These are phyloP conservation scores for Gallirallus australis DNA, from an alignment of 2,797 vertebrate genomes.

Conservation along the genomic window DNA sequence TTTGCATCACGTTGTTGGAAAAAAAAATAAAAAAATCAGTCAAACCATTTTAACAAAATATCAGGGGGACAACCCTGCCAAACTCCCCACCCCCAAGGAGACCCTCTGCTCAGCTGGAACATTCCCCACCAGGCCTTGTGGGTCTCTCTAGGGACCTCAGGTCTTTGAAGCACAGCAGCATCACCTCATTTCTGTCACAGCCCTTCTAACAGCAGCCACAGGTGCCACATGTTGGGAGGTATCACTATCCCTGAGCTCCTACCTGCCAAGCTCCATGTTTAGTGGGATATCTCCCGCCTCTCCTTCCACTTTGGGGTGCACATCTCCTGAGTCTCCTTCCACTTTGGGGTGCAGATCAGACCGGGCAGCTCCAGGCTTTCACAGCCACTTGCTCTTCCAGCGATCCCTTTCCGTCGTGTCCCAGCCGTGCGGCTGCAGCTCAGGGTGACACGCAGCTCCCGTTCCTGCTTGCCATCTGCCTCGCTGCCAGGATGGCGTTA, in stretches of 20 bases:
- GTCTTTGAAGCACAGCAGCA: background rate
- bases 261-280: background rate
- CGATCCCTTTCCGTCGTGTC: rapidly evolving
- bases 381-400: background rate
- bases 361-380: rapidly evolving
- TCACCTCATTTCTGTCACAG: no score
- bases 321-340: background rate
- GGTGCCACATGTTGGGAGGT: background rate
- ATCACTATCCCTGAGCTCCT: background rate
- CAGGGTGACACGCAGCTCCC: background rate
- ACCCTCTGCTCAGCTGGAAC: rapidly evolving
- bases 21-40: background rate
- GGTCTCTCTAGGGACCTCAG: background rate
- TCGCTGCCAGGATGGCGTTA: rapidly evolving
- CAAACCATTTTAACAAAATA: background rate
- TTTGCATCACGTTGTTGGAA: background rate
- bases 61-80: background rate
- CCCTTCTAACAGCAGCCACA: background rate
- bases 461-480: background rate
- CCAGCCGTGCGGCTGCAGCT: background rate
- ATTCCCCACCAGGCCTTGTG: background rate
- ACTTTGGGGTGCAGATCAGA: background rate
- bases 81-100: rapidly evolving
- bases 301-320: no score
- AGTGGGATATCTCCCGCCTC: no score